phyloP scores from a whole-genome alignment of 2,797 vertebrate species.

The Pangasius mekongensis region DNA sequence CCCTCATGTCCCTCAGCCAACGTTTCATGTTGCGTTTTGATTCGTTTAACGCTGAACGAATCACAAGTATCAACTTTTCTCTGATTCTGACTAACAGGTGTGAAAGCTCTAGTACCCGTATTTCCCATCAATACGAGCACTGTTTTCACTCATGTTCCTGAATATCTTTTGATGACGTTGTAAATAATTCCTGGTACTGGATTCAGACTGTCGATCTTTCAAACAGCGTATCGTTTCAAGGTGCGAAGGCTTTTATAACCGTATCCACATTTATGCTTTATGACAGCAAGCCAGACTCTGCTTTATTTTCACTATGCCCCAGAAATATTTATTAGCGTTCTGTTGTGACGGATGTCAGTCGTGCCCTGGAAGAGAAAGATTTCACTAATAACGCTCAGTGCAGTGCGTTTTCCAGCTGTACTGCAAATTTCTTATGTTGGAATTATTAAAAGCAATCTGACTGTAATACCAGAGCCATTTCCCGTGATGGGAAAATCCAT shows the following conservation, averaged over 20 bases:
- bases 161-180: too few species aligned
- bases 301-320: constrained; percentile 23
- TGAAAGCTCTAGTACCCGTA: neutral
- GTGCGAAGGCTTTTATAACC: constrained; percentile 22
- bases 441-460: constrained; percentile 47
- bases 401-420: neutral
- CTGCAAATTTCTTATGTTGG: neutral
- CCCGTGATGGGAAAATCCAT: constrained; percentile 34
- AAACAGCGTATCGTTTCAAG: neutral
- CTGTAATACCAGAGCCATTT: constrained; percentile 35
- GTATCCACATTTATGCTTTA: constrained; percentile 15
- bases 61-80: neutral
- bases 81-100: neutral
- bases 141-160: neutral
- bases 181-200: neutral
- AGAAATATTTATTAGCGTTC: constrained; percentile 41
- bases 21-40: neutral
- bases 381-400: neutral
- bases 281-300: neutral
- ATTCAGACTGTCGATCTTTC: neutral
- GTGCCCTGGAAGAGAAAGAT: constrained; percentile 38
- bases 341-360: neutral
- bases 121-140: neutral
- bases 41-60: neutral
- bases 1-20: neutral